Evolutionary conservation across 2,113 vertebrate genomes (phyloP).

Genomic region (Poicephalus meyeri): DNA sequence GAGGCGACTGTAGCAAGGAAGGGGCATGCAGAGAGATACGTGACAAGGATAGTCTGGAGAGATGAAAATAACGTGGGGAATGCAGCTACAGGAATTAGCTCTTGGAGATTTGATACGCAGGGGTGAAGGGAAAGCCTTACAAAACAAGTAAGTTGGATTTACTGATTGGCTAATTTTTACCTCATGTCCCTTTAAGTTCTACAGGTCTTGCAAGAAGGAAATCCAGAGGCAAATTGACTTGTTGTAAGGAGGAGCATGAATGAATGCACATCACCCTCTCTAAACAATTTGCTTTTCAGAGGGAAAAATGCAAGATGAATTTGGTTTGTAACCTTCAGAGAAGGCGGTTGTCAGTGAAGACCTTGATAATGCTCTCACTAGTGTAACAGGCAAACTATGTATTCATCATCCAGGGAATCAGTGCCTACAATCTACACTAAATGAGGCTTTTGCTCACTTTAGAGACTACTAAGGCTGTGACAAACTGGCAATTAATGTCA

Average conservation of each 20-base stretch:
- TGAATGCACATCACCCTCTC: not conserved
- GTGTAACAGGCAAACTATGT: not conserved
- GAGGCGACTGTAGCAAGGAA: not conserved
- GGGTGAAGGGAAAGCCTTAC: not conserved
- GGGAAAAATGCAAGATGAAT: not conserved
- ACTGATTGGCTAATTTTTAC: not conserved
- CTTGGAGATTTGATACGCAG: not conserved
- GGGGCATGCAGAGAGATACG: accelerated
- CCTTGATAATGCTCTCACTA: not conserved
- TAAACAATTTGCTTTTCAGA: not conserved
- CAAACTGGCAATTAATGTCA: constrained; percentile 26
- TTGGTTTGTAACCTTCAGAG: not conserved
- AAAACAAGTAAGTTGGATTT: not conserved
- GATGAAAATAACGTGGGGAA: not conserved
- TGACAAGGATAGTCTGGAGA: not conserved
- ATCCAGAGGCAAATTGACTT: not conserved
- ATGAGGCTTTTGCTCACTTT: not conserved
- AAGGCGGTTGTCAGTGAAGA: not conserved
- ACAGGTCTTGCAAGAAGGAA: not conserved
- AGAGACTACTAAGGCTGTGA: not conserved
- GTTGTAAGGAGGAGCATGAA: not conserved
- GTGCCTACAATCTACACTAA: not conserved
- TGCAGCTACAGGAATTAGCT: not conserved
- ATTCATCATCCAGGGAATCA: not conserved
- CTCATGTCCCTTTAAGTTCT: not conserved